Base-by-base conservation (phyloP, 1,140 invertebrate species). In the Heliconius hewitsoni region DNA sequence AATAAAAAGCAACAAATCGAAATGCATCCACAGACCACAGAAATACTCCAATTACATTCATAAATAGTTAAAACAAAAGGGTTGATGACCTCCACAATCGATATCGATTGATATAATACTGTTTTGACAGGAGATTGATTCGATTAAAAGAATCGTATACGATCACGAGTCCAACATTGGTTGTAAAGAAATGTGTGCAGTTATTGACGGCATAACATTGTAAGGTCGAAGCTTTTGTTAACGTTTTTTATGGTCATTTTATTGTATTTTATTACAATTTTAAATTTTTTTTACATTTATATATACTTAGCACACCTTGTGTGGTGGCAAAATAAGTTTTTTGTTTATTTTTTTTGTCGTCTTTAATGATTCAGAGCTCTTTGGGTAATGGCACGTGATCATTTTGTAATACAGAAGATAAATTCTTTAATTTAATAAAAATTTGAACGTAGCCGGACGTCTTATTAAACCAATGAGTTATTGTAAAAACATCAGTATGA, bases 61-160 rank as follows among this genome's bases (percentile, higher is more conserved):
- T 18, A 19, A 18, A 52, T 52, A 52, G 50, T 19, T 6, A 19
- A 19, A 1, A 19, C 18, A 52, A 70, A 76, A 77, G 37, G 23
- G 55, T 52, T 55, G 66, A 71, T 37, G 42, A 77, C 57, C 57
- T 57, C 13, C 19, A 75, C 77, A 46, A 84, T 83, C 80, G 82
- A 55, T 83, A 78, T 78, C 73, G 79, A 79, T 82, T 75, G 79
- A 75, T 81, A 83, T 84, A 79, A 83, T 81, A 80, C 60, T 82
- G 60, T 85, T 85, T 84, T 84, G 85, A 84, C 84, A 77, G 66
- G 19, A 66, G 66, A 78, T 72, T 76, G 76, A 82, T 79, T 77
- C 79, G 77, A 81, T 84, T 80, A 84, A 73, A 55, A 75, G 52
- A 72, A 82, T 74, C 60, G 30, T 70, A 66, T 55, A 66, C 60